These are phyloP conservation scores for Halcyon badia DNA, from an alignment of 2,797 vertebrate species.

Conservation along the genomic window DNA sequence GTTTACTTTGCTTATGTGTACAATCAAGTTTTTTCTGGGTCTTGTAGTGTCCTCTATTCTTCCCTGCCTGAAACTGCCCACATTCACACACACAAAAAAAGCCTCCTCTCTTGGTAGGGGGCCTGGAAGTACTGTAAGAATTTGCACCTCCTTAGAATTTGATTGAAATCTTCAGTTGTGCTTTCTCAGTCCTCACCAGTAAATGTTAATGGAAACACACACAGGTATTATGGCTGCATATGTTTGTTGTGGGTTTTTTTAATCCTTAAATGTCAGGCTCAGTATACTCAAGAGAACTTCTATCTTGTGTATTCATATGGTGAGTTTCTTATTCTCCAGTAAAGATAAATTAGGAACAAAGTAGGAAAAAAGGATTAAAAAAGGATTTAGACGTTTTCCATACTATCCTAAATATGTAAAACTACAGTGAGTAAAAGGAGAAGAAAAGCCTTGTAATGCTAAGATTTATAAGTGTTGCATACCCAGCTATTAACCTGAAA, in stretches of 20 bases:
- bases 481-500: background rate
- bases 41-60: background rate
- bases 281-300: background rate
- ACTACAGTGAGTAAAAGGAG: background rate
- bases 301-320: background rate
- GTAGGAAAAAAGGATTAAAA: background rate
- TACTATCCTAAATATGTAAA: background rate
- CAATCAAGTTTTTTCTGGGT: background rate
- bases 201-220: background rate
- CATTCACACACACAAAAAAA: background rate
- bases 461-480: background rate
- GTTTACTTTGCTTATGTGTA: background rate
- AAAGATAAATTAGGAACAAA: background rate
- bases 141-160: background rate
- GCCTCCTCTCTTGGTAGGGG: rapidly evolving
- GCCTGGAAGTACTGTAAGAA: background rate
- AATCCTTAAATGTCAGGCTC: background rate
- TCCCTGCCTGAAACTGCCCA: background rate
- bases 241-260: background rate
- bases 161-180: background rate
- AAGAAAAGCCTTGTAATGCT: background rate
- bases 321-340: background rate
- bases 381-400: background rate
- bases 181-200: too few species aligned
- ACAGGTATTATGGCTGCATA: rapidly evolving